phyloP scores from a whole-genome alignment of 1,140 invertebrate genomes.

The Drosophila sechellia region DNA sequence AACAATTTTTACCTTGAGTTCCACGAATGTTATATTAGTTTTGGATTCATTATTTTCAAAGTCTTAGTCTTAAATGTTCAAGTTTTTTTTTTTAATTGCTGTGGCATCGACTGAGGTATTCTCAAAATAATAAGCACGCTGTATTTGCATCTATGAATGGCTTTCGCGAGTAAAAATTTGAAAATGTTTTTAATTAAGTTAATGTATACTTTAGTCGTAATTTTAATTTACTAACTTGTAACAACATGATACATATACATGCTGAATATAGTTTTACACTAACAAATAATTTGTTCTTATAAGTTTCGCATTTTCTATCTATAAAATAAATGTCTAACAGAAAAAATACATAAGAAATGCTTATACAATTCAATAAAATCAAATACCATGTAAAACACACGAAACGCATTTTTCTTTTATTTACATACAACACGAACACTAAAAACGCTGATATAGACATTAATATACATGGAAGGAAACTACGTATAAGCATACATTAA shows the following conservation, averaged over 20 bases:
- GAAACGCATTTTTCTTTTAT: conserved; percentile 67
- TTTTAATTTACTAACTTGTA: conserved; percentile 42
- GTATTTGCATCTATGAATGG: conserved; percentile 38
- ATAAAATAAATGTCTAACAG: conserved; percentile 68
- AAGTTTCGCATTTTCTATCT: conserved; percentile 70
- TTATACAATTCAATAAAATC: conserved; percentile 54
- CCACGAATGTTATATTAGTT: background rate
- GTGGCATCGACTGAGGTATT: conserved; percentile 1
- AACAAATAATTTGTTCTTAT: conserved; percentile 43
- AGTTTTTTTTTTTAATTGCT: background rate
- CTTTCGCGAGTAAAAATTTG: conserved; percentile 9
- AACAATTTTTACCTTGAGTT: background rate
- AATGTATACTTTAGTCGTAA: conserved; percentile 1
- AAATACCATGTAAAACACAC: conserved; percentile 51
- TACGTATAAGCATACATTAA: conserved; percentile 42
- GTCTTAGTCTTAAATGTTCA: conserved; percentile 2
- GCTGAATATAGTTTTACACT: conserved; percentile 16
- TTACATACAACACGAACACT: conserved; percentile 44
- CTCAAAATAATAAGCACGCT: conserved; percentile 1
- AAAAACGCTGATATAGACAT: conserved; percentile 45
- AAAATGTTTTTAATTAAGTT: conserved; percentile 15
- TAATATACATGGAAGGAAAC: conserved; percentile 35
- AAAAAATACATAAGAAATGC: conserved; percentile 67
- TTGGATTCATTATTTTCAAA: background rate
- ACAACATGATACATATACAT: conserved; percentile 1